phyloP scores from a whole-genome alignment of 2,113 vertebrate species.

The Arizona elegans region DNA sequence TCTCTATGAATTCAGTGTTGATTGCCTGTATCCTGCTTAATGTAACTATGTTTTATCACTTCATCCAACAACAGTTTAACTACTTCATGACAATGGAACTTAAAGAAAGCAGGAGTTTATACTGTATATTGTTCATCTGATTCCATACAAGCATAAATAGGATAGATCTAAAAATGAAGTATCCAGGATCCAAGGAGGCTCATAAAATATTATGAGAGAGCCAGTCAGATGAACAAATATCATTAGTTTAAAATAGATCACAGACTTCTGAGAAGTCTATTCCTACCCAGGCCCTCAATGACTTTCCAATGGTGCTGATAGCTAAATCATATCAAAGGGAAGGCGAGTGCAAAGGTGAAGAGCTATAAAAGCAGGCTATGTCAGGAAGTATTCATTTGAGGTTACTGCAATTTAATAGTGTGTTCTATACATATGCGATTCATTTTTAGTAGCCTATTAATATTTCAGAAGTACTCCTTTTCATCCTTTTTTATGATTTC shows the following conservation, averaged over 20 bases:
- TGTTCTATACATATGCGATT: conserved; percentile 16
- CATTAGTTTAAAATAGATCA: conserved; percentile 52
- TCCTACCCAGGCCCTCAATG: conserved; percentile 8
- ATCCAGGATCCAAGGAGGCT: conserved; percentile 33
- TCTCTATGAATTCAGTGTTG: conserved; percentile 22
- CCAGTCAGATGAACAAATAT: conserved; percentile 48
- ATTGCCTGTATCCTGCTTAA: conserved; percentile 4
- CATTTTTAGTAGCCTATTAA: conserved; percentile 46
- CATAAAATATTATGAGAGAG: conserved; percentile 23
- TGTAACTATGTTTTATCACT: conserved; percentile 19
- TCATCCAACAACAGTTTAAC: background rate
- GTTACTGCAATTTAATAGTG: conserved; percentile 24
- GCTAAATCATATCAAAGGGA: conserved; percentile 39
- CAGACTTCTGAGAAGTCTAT: conserved; percentile 23
- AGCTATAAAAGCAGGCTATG: conserved; percentile 17
- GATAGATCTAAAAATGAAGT: conserved; percentile 27
- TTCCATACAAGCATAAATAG: conserved; percentile 20
- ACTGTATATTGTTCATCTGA: conserved; percentile 13
- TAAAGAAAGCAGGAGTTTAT: conserved; percentile 24
- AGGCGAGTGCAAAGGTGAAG: conserved; percentile 22
- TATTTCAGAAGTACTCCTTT: conserved; percentile 43
- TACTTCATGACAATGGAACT: conserved; percentile 14
- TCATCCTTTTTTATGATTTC: conserved; percentile 19
- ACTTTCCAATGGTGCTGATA: conserved; percentile 25
- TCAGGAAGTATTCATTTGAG: conserved; percentile 37